phyloP scores from a whole-genome alignment of 2,113 vertebrate species.

The mouse (Mus musculus) region GRCm39 chr12:80702001-80702500 shows the following conservation, averaged over 20 bases:
- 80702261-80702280: not conserved
- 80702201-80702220: not conserved
- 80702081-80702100: not conserved
- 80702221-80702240: not conserved
- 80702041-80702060: not conserved
- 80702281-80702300: not conserved
- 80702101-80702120: not conserved
- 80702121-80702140: not conserved
- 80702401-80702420: too few relatives aligned
- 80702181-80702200: not conserved
- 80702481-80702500: too few relatives aligned
- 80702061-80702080: conserved; percentile 22
- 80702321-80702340: too few relatives aligned
- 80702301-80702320: not conserved
- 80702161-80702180: not conserved
- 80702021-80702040: not conserved
- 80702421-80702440: too few relatives aligned
- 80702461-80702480: too few relatives aligned
- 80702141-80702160: not conserved
- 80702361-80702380: too few relatives aligned
- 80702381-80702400: too few relatives aligned
- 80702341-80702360: too few relatives aligned
- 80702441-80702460: too few relatives aligned
- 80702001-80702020: not conserved
- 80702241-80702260: not conserved